Evolutionary conservation across 1,140 invertebrate genomes (phyloP), one percentile per base, ranked within the genome.

Genomic region (Luehdorfia chinensis): DNA sequence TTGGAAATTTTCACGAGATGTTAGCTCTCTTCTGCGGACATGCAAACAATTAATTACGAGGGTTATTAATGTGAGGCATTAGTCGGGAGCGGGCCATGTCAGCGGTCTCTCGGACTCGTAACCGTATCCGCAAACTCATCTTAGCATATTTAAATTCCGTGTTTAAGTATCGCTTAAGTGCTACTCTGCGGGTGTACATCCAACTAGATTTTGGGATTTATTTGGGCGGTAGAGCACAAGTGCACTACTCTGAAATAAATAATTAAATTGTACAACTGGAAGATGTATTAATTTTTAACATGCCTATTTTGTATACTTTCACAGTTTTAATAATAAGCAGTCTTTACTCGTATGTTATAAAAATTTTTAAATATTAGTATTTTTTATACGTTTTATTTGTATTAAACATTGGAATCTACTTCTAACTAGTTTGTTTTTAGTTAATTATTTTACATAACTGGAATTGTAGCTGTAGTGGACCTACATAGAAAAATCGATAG

Each of bases 41-140:
- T 80, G 80, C 76, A 65, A 84, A 84, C 78, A 76, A 84, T 84
- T 84, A 84, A 84, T 84, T 80, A 84, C 70, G 31, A 48, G 61
- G 66, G 71, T 72, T 80, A 80, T 84, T 75, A 84, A 84, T 84
- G 75, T 47, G 50, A 48, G 65, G 56, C 79, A 84, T 84, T 80
- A 76, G 68, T 80, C 70, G 66, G 67, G 49, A 63, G 57, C 56
- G 59, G 61, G 52, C 64, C 61, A 64, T 71, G 73, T 75, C 70
- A 72, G 69, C 72, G 66, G 67, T 64, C 59, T 59, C 55, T 65
- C 62, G 63, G 62, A 60, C 66, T 65, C 51, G 50, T 43, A 43
- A 43, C 23, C 23, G 57, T 60, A 50, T 46, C 43, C 31, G 50
- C 47, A 36, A 39, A 19, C 44, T 57, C 50, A 53, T 59, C 51